phyloP scores from a whole-genome alignment of 2,797 vertebrate species.

The Cyclura pinguis region DNA sequence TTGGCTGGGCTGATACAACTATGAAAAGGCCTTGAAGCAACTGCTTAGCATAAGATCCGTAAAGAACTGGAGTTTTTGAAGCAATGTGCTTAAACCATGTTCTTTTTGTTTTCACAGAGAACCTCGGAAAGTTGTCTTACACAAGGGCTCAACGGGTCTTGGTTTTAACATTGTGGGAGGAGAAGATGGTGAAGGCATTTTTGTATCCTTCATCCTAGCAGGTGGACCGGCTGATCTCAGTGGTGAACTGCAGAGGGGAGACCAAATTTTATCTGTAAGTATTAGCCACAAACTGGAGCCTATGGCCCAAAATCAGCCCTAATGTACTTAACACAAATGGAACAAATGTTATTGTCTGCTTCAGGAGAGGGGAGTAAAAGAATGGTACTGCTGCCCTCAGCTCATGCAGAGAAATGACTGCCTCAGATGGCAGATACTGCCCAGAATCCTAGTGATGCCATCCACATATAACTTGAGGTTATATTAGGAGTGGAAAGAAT shows the following conservation, averaged over 20 bases:
- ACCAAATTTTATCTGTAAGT: slow-evolving; percentile 97
- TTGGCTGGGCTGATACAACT: not conserved
- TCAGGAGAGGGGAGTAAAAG: too few species aligned
- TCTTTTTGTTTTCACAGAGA: slow-evolving; percentile 79
- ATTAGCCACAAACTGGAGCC: not conserved
- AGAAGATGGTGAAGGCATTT: slow-evolving; percentile 98
- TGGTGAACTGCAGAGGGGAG: slow-evolving; percentile 93
- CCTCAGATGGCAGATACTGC: too few species aligned
- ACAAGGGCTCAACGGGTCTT: slow-evolving; percentile 96
- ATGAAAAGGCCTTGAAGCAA: not conserved
- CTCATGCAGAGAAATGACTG: too few species aligned
- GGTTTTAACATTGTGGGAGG: slow-evolving; percentile 98
- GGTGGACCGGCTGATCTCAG: slow-evolving; percentile 97
- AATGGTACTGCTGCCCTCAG: too few species aligned
- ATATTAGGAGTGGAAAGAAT: too few species aligned
- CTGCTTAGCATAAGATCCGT: not conserved
- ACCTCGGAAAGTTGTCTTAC: slow-evolving; percentile 91
- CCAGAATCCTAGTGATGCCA: too few species aligned
- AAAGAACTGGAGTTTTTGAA: not conserved
- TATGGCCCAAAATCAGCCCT: rapidly evolving
- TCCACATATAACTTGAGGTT: too few species aligned
- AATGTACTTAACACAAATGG: too few species aligned
- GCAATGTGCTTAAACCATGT: slow-evolving; percentile 33
- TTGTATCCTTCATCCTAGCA: slow-evolving; percentile 97
- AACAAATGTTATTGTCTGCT: too few species aligned